These are phyloP conservation scores for Egretta garzetta DNA, from an alignment of 2,113 vertebrate species.

Conservation along the genomic window DNA sequence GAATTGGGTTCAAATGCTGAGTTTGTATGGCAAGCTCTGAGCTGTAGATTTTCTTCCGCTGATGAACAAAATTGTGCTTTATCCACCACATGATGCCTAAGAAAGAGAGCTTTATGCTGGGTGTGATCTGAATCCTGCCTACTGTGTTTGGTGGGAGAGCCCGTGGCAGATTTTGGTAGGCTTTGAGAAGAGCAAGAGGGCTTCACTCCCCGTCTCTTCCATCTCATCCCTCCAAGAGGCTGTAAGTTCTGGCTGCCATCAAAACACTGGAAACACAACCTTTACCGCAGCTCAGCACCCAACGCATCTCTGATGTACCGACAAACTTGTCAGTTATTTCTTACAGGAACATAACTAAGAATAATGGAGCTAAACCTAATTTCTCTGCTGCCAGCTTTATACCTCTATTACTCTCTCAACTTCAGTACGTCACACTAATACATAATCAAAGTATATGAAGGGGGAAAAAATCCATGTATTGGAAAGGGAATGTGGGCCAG, in stretches of 20 bases:
- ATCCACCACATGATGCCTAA: rapidly evolving
- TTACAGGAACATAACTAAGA: not conserved
- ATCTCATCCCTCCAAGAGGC: not conserved
- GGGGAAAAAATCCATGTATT: not conserved
- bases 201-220: not conserved
- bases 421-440: not conserved
- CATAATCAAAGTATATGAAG: not conserved
- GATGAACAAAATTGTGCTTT: not conserved
- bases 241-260: not conserved
- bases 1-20: not conserved
- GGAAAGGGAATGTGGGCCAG: not conserved
- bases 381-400: not conserved
- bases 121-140: not conserved
- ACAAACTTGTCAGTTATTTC: not conserved
- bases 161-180: not conserved
- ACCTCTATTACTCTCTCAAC: not conserved
- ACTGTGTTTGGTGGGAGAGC: not conserved
- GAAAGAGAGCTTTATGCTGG: not conserved
- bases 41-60: not conserved
- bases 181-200: not conserved
- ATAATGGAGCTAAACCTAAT: not conserved
- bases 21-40: not conserved
- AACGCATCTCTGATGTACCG: not conserved
- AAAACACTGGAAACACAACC: not conserved
- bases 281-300: not conserved